These are phyloP conservation scores for Hippocampus mohnikei DNA, from an alignment of 2,113 vertebrate species.

Conservation along the genomic window DNA sequence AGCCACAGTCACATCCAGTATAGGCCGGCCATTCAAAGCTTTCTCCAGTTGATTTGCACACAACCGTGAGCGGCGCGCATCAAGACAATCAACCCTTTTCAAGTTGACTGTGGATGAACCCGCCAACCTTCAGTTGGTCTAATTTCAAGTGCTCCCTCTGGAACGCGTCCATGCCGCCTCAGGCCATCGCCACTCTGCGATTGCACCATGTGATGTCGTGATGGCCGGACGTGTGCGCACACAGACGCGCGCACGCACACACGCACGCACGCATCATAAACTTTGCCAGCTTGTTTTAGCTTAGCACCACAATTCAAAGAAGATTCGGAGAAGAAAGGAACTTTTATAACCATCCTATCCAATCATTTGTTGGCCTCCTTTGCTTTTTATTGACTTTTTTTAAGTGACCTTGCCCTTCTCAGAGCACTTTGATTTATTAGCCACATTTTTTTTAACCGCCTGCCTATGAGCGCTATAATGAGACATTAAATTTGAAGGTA, in stretches of 20 bases:
- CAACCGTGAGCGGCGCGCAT: slow-evolving; percentile 14
- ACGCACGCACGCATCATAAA: slow-evolving; percentile 23
- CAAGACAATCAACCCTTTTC: slow-evolving; percentile 46
- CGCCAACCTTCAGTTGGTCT: slow-evolving; percentile 31
- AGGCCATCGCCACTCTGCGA: slow-evolving; percentile 29
- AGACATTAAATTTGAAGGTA: slow-evolving; percentile 14
- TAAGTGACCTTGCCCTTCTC: slow-evolving; percentile 8
- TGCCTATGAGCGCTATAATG: slow-evolving; percentile 11
- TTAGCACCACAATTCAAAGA: slow-evolving; percentile 10
- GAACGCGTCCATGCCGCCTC: slow-evolving; percentile 26
- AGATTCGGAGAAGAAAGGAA: slow-evolving; percentile 16
- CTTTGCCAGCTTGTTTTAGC: slow-evolving; percentile 10
- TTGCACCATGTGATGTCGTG: slow-evolving; percentile 41
- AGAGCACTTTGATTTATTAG: slow-evolving; percentile 22
- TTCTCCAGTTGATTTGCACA: slow-evolving; percentile 33
- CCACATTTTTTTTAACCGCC: slow-evolving; percentile 19
- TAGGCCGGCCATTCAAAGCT: slow-evolving; percentile 17
- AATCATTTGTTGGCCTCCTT: neutral
- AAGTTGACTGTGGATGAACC: slow-evolving; percentile 22
- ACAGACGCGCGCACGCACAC: slow-evolving; percentile 21
- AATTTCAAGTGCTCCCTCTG: slow-evolving; percentile 37
- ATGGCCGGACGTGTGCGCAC: slow-evolving; percentile 3
- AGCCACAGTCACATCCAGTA: slow-evolving; percentile 15
- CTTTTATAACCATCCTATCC: slow-evolving; percentile 22
- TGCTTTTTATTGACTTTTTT: neutral